These are phyloP conservation scores for Mustela nigripes DNA, from an alignment of 2,113 vertebrate genomes.

Conservation along the genomic window DNA sequence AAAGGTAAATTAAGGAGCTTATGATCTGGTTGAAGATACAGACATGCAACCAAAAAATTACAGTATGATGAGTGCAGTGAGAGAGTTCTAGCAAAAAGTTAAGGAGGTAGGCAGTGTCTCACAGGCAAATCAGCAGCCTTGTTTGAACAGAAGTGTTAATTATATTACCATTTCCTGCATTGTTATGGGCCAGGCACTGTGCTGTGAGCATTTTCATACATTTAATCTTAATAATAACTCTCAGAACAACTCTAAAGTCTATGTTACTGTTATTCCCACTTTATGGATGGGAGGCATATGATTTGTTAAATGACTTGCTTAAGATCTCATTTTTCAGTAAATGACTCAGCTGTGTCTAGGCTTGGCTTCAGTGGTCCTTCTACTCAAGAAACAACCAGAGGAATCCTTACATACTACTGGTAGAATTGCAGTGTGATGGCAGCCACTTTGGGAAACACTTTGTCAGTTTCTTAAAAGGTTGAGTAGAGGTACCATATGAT, in stretches of 20 bases:
- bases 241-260: neutral
- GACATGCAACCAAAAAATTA: neutral
- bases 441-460: conserved; percentile 14
- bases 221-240: conserved; percentile 3
- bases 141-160: conserved; percentile 5
- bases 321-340: neutral
- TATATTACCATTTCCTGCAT: conserved; percentile 25
- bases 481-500: neutral
- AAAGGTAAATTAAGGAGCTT: neutral
- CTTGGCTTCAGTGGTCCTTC: neutral
- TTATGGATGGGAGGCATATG: conserved; percentile 15
- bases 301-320: neutral
- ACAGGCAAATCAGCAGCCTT: neutral
- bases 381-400: conserved; percentile 4
- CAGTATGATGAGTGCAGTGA: neutral
- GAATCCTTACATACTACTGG: neutral
- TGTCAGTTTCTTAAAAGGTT: neutral
- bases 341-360: neutral
- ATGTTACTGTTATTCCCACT: neutral
- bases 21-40: neutral
- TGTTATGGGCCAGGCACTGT: neutral
- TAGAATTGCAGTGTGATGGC: neutral
- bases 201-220: neutral
- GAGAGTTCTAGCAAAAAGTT: conserved; percentile 6
- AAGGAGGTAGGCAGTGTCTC: neutral